These are phyloP conservation scores for Nothobranchius furzeri DNA, from an alignment of 2,113 vertebrate genomes.

Conservation along the genomic window DNA sequence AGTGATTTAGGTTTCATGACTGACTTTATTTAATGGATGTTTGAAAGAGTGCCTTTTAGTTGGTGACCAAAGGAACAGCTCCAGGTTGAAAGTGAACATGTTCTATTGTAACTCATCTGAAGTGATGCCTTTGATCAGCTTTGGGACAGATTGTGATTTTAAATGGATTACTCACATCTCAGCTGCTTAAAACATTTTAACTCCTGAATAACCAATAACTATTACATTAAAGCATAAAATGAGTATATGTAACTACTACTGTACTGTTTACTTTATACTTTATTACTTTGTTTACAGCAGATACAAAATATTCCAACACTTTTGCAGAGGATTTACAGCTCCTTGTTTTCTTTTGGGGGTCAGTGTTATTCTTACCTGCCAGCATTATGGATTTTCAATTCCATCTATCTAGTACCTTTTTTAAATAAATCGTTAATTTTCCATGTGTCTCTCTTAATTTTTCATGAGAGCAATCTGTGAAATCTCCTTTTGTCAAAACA, in stretches of 20 bases:
- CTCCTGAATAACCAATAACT: conserved; percentile 45
- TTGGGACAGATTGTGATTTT: conserved; percentile 1
- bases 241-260: conserved; percentile 77
- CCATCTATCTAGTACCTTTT: background rate
- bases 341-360: conserved; percentile 11
- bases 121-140: background rate
- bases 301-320: conserved; percentile 9
- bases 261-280: conserved; percentile 67
- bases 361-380: conserved; percentile 35
- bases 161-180: background rate
- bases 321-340: conserved; percentile 26
- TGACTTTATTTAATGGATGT: background rate
- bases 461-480: background rate
- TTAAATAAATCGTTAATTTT: background rate
- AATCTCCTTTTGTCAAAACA: background rate
- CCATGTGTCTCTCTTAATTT: background rate
- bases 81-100: conserved; percentile 16
- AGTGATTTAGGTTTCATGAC: background rate
- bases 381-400: background rate
- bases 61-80: conserved; percentile 13
- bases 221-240: conserved; percentile 70
- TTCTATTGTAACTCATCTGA: conserved; percentile 1
- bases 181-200: conserved; percentile 13
- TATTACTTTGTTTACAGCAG: conserved; percentile 66
- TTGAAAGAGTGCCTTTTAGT: background rate